Evolutionary conservation across 2,797 vertebrate genomes (phyloP).

Genomic region (Mergus octosetaceus): DNA sequence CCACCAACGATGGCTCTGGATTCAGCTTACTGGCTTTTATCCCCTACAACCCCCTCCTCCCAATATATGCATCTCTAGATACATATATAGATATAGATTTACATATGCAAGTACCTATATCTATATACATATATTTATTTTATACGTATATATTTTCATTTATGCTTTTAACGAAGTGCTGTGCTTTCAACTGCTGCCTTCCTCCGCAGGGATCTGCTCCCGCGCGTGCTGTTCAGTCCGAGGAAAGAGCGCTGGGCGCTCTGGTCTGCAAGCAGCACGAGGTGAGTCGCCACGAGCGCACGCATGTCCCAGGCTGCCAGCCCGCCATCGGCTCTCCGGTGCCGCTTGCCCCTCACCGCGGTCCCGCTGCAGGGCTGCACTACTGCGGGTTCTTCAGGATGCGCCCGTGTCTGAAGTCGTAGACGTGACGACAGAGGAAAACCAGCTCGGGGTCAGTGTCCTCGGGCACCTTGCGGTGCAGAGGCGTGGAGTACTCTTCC

Average conservation of each 20-base stretch:
- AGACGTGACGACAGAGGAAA: constrained; percentile 98
- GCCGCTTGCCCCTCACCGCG: background rate
- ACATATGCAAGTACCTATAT: constrained; percentile 74
- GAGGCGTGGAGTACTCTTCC: constrained; percentile 87
- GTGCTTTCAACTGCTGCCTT: constrained; percentile 79
- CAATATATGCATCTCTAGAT: constrained; percentile 63
- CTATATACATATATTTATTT: constrained; percentile 76
- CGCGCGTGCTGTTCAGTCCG: background rate
- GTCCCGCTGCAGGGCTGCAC: background rate
- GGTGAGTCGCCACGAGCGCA: background rate
- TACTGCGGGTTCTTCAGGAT: constrained; percentile 99
- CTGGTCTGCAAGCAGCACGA: constrained; percentile 5
- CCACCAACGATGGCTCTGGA: constrained; percentile 45
- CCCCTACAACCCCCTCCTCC: constrained; percentile 41
- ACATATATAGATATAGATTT: constrained; percentile 79
- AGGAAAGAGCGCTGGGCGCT: constrained; percentile 15
- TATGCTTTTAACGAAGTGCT: constrained; percentile 82
- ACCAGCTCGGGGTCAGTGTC: constrained; percentile 95
- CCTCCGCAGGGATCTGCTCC: constrained; percentile 62
- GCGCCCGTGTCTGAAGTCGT: constrained; percentile 96
- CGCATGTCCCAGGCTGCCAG: background rate
- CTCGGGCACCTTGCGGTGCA: constrained; percentile 94
- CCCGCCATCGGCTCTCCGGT: background rate
- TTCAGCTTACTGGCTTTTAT: constrained; percentile 72
- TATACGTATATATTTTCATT: constrained; percentile 71